phyloP scores from a whole-genome alignment of 2,797 vertebrate species.

The Amblyraja radiata region DNA sequence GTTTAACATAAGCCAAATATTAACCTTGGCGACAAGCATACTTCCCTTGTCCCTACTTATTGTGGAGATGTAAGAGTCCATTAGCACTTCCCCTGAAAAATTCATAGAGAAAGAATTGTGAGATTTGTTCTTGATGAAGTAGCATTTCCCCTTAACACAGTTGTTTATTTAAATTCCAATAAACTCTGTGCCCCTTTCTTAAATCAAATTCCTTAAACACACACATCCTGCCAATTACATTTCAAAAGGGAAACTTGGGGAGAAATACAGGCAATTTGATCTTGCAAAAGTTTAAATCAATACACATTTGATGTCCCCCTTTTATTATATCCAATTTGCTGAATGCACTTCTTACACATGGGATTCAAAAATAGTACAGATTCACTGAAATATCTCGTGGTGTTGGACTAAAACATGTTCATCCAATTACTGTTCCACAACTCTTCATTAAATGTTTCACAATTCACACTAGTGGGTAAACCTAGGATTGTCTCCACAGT shows the following conservation, averaged over 20 bases:
- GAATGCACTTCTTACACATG: background rate
- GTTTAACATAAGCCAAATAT: background rate
- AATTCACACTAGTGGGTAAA: background rate
- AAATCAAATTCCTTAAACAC: background rate
- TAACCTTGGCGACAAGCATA: background rate
- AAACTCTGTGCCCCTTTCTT: background rate
- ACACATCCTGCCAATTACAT: background rate
- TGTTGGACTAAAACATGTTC: background rate
- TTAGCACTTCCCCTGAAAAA: background rate
- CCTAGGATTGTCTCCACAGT: background rate
- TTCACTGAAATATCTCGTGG: background rate
- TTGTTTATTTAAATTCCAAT: slow-evolving; percentile 14
- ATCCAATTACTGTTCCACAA: background rate
- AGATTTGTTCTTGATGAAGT: background rate
- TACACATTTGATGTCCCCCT: background rate
- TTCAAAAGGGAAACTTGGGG: background rate
- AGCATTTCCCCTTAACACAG: background rate
- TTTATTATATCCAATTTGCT: background rate
- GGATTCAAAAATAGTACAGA: background rate
- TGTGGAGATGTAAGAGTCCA: background rate
- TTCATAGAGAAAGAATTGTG: background rate
- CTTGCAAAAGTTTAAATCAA: background rate
- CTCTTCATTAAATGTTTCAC: slow-evolving; percentile 23
- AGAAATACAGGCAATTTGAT: background rate
- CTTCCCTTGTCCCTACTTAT: background rate